phyloP scores from a whole-genome alignment of 2,888 invertebrate species.

The Drosophila multiciliata region DNA sequence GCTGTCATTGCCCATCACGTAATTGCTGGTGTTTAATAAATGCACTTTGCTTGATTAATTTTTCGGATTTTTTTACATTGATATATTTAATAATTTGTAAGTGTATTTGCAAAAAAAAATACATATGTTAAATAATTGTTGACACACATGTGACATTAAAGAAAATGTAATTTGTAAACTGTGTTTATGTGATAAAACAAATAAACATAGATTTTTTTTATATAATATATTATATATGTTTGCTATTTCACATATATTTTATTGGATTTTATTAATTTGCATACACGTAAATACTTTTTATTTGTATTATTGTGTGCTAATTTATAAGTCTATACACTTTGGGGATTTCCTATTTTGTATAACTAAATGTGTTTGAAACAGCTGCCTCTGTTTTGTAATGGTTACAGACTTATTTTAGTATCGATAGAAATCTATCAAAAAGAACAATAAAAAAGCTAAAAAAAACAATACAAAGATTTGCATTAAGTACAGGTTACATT shows the following conservation, averaged over 20 bases:
- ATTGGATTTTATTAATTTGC: background rate
- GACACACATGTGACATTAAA: background rate
- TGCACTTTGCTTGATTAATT: slow-evolving; percentile 30
- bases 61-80: slow-evolving; percentile 1
- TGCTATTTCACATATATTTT: background rate
- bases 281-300: background rate
- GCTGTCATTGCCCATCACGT: slow-evolving; percentile 59
- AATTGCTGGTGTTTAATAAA: slow-evolving; percentile 53
- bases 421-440: slow-evolving; percentile 28
- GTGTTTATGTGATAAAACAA: background rate
- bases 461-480: background rate
- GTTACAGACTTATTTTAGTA: slow-evolving; percentile 11
- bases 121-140: background rate
- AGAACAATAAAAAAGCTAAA: slow-evolving; percentile 7
- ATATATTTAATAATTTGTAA: background rate
- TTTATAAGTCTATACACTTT: background rate
- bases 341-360: background rate
- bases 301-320: background rate
- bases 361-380: background rate
- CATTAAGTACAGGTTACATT: slow-evolving; percentile 1
- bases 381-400: slow-evolving; percentile 15
- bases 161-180: background rate
- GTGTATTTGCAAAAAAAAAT: background rate
- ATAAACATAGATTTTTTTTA: background rate
- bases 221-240: background rate